Evolutionary conservation across 2,113 vertebrate species (phyloP), one percentile per base, ranked within the genome.

Genomic region (Candoia aspera): DNA sequence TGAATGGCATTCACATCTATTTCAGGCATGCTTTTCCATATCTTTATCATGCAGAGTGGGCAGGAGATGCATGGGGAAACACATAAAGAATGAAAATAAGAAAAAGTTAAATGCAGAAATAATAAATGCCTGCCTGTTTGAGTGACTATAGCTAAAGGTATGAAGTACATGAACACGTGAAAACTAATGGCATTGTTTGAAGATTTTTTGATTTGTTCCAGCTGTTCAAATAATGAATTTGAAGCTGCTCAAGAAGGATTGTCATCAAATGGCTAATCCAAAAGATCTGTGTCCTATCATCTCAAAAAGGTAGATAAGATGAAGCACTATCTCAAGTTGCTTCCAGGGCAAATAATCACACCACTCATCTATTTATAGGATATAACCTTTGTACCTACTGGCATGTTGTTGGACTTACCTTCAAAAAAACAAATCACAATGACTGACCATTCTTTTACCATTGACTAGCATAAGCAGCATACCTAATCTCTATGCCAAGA

Each of bases 191-290:
- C 91, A 92, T 92, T 6, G 37, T 73, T 46, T 91, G 68, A 94
- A 90, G 90, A 53, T 92, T 96, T 95, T 90, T 79, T 95, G 54
- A 94, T 90, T 92, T 87, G 87, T 79, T 88, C 84, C 15, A 95
- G 86, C 86, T 37, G 93, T 95, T 95, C 93, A 91, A 94, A 94
- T 95, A 94, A 94, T 90, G 89, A 96, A 96, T 96, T 94, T 95
- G 94, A 93, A 88, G 58, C 49, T 64, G 49, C 11, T 89, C 58
- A 92, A 84, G 62, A 54, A 93, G 86, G 91, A 87, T 91, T 95
- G 88, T 87, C 91, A 91, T 93, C 88, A 91, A 57, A 54, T 59
- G 54, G 93, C 95, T 83, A 57, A 88, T 42, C 93, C 79, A 89
- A 37, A 91, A 90, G 89, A 73, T 42, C 84, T 90, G 2, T 92